These are phyloP conservation scores for Nomada flava DNA, from an alignment of 2,888 invertebrate genomes.

Conservation along the genomic window DNA sequence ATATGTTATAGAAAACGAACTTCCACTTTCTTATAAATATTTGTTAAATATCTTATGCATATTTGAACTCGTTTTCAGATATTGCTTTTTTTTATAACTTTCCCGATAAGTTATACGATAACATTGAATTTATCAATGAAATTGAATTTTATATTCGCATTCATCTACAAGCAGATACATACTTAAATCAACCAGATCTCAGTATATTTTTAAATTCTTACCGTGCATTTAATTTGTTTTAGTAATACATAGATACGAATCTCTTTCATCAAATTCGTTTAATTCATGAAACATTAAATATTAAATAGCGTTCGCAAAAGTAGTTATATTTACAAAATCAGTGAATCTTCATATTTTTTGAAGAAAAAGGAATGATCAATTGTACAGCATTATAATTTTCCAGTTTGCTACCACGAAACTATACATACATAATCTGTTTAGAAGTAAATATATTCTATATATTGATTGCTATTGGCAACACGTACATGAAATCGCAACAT, in stretches of 20 bases:
- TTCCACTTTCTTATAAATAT: slow-evolving; percentile 40
- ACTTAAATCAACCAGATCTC: slow-evolving; percentile 66
- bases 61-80: slow-evolving; percentile 28
- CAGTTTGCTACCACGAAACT: slow-evolving; percentile 12
- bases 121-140: slow-evolving; percentile 34
- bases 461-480: slow-evolving; percentile 26
- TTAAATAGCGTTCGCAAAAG: slow-evolving; percentile 23
- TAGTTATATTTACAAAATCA: slow-evolving; percentile 32
- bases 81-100: slow-evolving; percentile 11
- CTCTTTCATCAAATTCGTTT: slow-evolving; percentile 37
- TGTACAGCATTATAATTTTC: slow-evolving; percentile 28
- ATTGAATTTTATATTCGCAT: slow-evolving; percentile 37
- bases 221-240: slow-evolving; percentile 64
- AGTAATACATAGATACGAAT: slow-evolving; percentile 42
- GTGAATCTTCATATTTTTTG: slow-evolving; percentile 24
- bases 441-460: slow-evolving; percentile 16
- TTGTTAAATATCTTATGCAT: slow-evolving; percentile 23
- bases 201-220: slow-evolving; percentile 61
- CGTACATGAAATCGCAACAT: slow-evolving; percentile 42
- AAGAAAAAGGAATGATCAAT: slow-evolving; percentile 21
- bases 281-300: slow-evolving; percentile 13
- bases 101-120: slow-evolving; percentile 15
- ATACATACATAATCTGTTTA: slow-evolving; percentile 19
- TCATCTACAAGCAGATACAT: slow-evolving; percentile 41
- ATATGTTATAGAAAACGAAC: slow-evolving; percentile 37